Evolutionary conservation across 92 coral and sea anemone species (phyloP).

Genomic region (Desmophyllum pertusum): DNA sequence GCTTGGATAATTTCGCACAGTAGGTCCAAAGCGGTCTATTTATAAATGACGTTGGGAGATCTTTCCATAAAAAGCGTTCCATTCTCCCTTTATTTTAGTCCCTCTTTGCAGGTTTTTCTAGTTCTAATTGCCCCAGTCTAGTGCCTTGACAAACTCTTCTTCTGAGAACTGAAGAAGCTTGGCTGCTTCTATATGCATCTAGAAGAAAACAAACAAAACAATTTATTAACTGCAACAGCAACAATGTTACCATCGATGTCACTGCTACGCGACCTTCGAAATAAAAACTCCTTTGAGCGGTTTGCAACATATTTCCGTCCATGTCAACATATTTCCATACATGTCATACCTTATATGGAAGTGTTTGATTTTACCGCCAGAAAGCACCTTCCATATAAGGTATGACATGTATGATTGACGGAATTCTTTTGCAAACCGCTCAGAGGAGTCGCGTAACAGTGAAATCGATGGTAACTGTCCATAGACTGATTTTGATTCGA

Average conservation of each 20-base stretch:
- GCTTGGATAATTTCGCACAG: neutral
- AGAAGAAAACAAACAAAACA: constrained; percentile 2
- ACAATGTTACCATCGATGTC: too few relatives aligned
- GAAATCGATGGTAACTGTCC: neutral
- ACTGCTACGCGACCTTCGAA: too few relatives aligned
- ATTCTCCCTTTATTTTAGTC: neutral
- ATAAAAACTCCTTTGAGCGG: too few relatives aligned
- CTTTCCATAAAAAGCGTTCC: neutral
- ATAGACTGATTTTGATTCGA: too few relatives aligned
- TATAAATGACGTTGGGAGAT: neutral
- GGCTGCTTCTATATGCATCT: constrained; percentile 99
- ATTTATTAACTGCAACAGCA: neutral
- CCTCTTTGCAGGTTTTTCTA: neutral
- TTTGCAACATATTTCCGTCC: too few relatives aligned
- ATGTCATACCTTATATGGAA: too few relatives aligned
- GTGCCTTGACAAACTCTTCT: constrained; percentile 96
- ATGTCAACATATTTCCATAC: too few relatives aligned
- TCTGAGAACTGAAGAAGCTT: constrained; percentile 92
- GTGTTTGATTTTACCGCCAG: too few relatives aligned
- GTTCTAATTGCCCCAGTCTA: constrained; percentile 93
- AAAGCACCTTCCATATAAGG: too few relatives aligned
- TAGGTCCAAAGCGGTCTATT: neutral
- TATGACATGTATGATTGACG: too few relatives aligned
- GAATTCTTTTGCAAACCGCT: too few relatives aligned
- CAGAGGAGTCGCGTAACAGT: neutral